phyloP scores from a whole-genome alignment of 92 coral and sea anemone genomes.

The Galaxea fascicularis region DNA sequence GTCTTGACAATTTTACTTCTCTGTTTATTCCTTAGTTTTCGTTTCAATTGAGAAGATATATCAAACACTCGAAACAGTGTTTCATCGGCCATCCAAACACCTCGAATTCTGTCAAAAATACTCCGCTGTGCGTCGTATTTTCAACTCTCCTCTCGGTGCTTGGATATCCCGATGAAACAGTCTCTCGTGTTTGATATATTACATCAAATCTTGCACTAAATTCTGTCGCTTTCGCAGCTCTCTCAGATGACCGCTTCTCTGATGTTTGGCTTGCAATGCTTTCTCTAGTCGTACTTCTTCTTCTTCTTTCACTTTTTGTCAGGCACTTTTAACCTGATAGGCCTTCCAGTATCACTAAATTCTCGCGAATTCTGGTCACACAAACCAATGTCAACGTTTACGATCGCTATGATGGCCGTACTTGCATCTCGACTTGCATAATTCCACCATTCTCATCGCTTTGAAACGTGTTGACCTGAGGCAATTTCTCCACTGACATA shows the following conservation, averaged over 20 bases:
- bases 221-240: constrained; percentile 24
- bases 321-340: background rate
- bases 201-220: background rate
- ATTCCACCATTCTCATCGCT: constrained; percentile 31
- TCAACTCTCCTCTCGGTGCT: too few relatives aligned
- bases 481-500: background rate
- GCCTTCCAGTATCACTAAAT: background rate
- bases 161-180: too few relatives aligned
- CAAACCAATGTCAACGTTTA: background rate
- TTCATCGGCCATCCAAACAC: too few relatives aligned
- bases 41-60: too few relatives aligned
- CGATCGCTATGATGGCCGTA: background rate
- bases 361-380: background rate
- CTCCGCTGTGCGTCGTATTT: too few relatives aligned
- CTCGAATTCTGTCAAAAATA: too few relatives aligned
- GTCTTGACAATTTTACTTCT: too few relatives aligned
- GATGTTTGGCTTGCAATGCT: constrained; percentile 47
- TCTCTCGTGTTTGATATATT: too few relatives aligned
- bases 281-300: constrained; percentile 47
- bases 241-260: constrained; percentile 52
- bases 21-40: too few relatives aligned
- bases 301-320: too few relatives aligned
- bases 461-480: constrained; percentile 7
- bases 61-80: too few relatives aligned
- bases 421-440: too few relatives aligned